Evolutionary conservation across 2,113 vertebrate species (phyloP), one percentile per base, ranked within the genome.

Genomic region (Pteruthius melanotis): DNA sequence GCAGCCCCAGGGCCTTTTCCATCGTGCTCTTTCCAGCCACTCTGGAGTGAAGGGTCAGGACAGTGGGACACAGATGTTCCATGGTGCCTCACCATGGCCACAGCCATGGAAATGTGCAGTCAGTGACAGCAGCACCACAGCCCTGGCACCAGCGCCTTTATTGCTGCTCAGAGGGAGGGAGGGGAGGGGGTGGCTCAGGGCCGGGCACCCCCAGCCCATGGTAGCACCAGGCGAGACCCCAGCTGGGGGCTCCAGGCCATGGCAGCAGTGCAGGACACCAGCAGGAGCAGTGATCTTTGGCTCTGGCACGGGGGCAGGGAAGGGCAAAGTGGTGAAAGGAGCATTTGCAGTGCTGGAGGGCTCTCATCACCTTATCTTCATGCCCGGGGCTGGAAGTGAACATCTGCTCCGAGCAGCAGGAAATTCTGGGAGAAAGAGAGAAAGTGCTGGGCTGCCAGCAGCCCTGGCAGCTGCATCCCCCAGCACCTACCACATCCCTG

Each of bases 351-450:
- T 33, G 31, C 56, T 23, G 2, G 2, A 31, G 28, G 33, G 21
- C 15, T 13, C 15, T 27, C 4, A 3, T 35, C 0, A 0, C 35
- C 12, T 40, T 8, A 18, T 54, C 50, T 65, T 40, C 13, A 2
- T 15, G 2, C 7, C 22, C 0, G 61, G n/a, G 71, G 91, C 45
- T 54, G 44, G 10, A 95, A 94, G 3, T 1, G 88, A 37, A 97
- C 27, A 2, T 97, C 87, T 59, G 95, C 97, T 75, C 96, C 95
- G 2, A 97, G 79, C 61, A 97, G 83, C 74, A 97, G 87, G 66
- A 96, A 95, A 37, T 97, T 80, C 97, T 97, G 70, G 53, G 37
- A n/a, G 21, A 30, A 15, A 35, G 20, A 28, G 16, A 92, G 6
- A 61, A 45, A 22, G 4, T 0, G 0, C 2, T 44, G 33, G 19